Conservation (phyloP, 2,113 vertebrate genomes). For the Cyphomyrus plagiostoma region DNA sequence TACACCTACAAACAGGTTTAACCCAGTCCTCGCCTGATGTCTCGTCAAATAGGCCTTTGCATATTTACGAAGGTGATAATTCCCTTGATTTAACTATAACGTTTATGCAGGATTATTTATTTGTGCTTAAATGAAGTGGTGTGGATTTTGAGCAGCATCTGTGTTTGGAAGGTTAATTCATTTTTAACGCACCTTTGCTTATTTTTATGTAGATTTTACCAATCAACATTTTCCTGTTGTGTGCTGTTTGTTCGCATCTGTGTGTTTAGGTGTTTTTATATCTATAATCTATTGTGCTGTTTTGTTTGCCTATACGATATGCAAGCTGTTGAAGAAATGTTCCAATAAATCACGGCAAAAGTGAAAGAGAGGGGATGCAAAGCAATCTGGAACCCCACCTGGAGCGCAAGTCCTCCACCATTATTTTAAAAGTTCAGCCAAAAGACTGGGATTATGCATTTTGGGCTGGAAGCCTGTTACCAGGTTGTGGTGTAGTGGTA, state of each 20-base stretch:
- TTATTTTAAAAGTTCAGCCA: slow-evolving; percentile 10
- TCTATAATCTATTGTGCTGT: background rate
- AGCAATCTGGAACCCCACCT: slow-evolving; percentile 4
- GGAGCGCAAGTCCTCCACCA: background rate
- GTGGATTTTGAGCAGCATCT: background rate
- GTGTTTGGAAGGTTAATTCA: background rate
- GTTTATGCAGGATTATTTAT: background rate
- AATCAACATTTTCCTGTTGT: background rate
- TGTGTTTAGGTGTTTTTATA: background rate
- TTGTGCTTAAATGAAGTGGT: background rate
- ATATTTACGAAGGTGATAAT: slow-evolving; percentile 6
- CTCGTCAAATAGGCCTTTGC: slow-evolving; percentile 21
- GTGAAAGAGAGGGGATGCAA: background rate
- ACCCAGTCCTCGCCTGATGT: slow-evolving; percentile 39
- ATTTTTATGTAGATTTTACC: background rate
- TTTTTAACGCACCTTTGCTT: background rate
- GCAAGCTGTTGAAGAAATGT: background rate
- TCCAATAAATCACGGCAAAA: background rate
- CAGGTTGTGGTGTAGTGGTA: background rate
- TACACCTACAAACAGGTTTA: slow-evolving; percentile 57
- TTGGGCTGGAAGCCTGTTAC: slow-evolving; percentile 9
- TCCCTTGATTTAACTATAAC: background rate
- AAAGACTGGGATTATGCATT: background rate
- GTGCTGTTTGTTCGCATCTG: background rate
- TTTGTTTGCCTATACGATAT: background rate